Evolutionary conservation across 2,113 vertebrate species (phyloP).

Genomic region (Shinisaurus crocodilurus): DNA sequence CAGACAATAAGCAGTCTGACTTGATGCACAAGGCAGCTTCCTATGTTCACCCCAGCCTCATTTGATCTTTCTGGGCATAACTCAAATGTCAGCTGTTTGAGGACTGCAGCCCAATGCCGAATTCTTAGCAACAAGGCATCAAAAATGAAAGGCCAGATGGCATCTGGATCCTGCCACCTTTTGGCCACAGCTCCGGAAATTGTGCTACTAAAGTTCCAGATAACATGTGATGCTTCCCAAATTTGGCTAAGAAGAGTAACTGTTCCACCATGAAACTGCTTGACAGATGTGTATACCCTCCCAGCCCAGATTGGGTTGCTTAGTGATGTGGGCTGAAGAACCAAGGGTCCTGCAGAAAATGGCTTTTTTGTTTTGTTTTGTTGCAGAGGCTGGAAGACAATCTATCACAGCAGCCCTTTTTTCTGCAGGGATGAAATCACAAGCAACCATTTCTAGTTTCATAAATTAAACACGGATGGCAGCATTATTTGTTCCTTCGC

Average conservation of each 20-base stretch:
- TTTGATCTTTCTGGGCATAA: background rate
- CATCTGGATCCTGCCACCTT: background rate
- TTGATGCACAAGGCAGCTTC: too few relatives aligned
- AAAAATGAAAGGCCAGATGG: background rate
- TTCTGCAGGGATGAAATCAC: constrained; percentile 56
- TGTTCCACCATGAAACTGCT: background rate
- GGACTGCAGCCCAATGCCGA: background rate
- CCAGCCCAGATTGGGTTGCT: background rate
- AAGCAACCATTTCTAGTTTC: constrained; percentile 55
- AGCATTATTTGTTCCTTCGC: constrained; percentile 68
- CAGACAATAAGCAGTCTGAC: background rate
- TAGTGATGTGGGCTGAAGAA: background rate
- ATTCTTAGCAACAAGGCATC: background rate
- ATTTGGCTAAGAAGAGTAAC: background rate
- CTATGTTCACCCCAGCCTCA: background rate
- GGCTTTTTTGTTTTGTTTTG: constrained; percentile 11
- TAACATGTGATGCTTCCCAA: background rate
- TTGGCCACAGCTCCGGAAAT: background rate
- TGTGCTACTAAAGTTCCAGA: background rate
- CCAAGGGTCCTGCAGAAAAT: constrained; percentile 15
- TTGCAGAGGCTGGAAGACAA: constrained; percentile 30
- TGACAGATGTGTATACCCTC: background rate
- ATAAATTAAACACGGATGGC: constrained; percentile 57
- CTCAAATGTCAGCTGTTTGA: background rate
- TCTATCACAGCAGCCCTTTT: constrained; percentile 57